Conservation (phyloP, 2,113 vertebrate genomes). For the Nymphicus hollandicus region DNA sequence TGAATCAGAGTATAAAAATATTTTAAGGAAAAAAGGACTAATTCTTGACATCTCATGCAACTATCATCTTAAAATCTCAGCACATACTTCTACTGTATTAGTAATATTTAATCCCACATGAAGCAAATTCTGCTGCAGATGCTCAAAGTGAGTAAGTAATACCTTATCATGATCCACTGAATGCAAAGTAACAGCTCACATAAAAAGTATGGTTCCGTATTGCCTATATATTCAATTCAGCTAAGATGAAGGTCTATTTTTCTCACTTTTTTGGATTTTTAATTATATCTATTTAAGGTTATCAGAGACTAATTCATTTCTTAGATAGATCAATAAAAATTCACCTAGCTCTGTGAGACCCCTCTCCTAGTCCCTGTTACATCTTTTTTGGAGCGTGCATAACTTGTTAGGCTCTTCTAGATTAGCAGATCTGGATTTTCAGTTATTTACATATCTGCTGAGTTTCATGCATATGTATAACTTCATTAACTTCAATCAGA, state of each 20-base stretch:
- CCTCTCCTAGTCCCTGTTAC: neutral
- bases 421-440: neutral
- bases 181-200: neutral
- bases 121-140: neutral
- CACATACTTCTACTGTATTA: neutral
- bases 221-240: neutral
- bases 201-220: neutral
- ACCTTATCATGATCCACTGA: neutral
- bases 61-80: neutral
- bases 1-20: neutral
- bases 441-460: neutral
- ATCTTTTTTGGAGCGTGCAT: neutral
- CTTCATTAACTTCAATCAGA: neutral
- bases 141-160: neutral
- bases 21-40: neutral
- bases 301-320: neutral
- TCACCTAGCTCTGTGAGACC: neutral
- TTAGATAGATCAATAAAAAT: neutral
- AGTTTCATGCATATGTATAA: neutral
- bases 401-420: neutral
- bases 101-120: neutral
- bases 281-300: neutral
- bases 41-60: neutral
- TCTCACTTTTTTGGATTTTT: neutral
- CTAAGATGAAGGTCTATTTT: constrained; percentile 4